These are phyloP conservation scores for Phylloscopus trochiloides DNA, from an alignment of 2,113 vertebrate species.

Conservation along the genomic window DNA sequence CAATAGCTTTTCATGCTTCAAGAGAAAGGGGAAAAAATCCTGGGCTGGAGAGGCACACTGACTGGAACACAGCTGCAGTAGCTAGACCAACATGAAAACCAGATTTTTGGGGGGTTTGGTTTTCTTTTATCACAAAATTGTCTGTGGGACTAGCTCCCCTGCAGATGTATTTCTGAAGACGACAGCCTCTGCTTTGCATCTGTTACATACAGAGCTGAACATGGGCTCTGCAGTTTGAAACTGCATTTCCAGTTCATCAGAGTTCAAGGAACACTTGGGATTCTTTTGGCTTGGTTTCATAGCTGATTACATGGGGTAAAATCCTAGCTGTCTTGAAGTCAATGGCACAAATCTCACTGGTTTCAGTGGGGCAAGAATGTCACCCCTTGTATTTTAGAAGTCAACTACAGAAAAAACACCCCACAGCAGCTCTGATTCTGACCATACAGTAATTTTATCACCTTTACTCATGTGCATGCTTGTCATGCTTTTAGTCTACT, in stretches of 20 bases:
- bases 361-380: background rate
- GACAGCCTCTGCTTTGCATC: background rate
- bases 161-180: background rate
- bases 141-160: background rate
- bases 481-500: background rate
- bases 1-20: background rate
- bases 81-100: background rate
- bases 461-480: background rate
- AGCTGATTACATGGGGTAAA: background rate
- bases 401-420: background rate
- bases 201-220: background rate
- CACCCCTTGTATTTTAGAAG: background rate
- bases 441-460: background rate
- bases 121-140: background rate
- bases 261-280: background rate
- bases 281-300: conserved; percentile 14
- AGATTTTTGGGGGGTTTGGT: background rate
- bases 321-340: background rate
- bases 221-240: background rate
- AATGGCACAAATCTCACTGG: background rate
- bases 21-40: background rate
- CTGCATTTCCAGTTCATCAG: background rate
- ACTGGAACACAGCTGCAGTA: background rate
- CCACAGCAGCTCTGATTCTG: background rate
- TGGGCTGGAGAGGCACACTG: background rate